Evolutionary conservation across 37 sponge, comb jelly and placozoan species (phyloP).

Genomic region (Ephydatia muelleri): DNA sequence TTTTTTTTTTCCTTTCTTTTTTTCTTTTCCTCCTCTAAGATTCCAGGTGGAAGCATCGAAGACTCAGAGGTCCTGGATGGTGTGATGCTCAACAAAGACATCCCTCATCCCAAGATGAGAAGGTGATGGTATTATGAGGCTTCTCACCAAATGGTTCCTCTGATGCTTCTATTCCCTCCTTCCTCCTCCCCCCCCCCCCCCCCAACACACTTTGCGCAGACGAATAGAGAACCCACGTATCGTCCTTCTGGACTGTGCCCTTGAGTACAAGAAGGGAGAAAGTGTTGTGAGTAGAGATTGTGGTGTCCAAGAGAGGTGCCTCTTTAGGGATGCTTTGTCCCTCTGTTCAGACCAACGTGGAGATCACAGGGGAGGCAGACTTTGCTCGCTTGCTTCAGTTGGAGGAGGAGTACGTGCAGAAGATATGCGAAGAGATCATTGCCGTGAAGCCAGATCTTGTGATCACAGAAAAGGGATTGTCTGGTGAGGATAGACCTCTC

Average conservation of each 20-base stretch:
- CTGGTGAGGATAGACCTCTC: conserved; percentile 26
- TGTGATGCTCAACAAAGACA: conserved; percentile 96
- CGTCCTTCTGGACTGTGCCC: conserved; percentile 88
- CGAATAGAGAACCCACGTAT: conserved; percentile 92
- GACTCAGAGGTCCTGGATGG: conserved; percentile 90
- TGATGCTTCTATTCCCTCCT: background rate
- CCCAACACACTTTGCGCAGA: conserved; percentile 14
- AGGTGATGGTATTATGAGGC: conserved; percentile 36
- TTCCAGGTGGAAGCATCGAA: conserved; percentile 93
- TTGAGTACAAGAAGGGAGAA: conserved; percentile 99
- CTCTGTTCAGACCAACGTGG: conserved; percentile 69
- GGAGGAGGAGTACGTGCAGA: conserved; percentile 89
- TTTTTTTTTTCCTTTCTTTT: background rate
- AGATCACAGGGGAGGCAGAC: conserved; percentile 69
- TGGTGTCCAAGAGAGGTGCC: background rate
- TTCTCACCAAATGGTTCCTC: background rate
- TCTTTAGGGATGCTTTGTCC: background rate
- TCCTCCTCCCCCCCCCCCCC: background rate
- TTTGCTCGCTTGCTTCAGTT: conserved; percentile 84
- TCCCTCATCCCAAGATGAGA: conserved; percentile 94
- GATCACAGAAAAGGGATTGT: conserved; percentile 94
- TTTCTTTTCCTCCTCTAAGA: conserved; percentile 10
- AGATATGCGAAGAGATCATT: conserved; percentile 92
- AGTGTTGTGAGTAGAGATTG: conserved; percentile 59
- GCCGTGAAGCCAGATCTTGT: conserved; percentile 96